Percentiles rank a stretch among this genome's conserved stretches.
phyloP scores from a whole-genome alignment of 2,888 invertebrate genomes.

The Cryptocephalus moraei region DNA sequence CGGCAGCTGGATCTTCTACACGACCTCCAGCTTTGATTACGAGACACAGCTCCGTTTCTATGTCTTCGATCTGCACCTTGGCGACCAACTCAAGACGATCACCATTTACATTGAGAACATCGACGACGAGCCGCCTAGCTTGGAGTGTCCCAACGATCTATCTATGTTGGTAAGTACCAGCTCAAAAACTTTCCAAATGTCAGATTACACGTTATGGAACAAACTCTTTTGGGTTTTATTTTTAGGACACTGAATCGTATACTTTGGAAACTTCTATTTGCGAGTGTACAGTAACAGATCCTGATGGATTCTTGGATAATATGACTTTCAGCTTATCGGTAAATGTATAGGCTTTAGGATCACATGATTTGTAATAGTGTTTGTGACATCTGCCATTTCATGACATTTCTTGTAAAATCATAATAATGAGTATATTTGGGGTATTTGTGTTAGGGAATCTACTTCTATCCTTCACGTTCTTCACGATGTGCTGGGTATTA shows the following conservation, averaged over 20 bases:
- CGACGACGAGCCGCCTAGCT: conserved; percentile 3
- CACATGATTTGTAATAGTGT: too few relatives aligned
- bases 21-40: conserved; percentile 3
- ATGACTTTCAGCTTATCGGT: conserved; percentile 1
- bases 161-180: conserved; percentile 1
- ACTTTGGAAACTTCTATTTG: not conserved
- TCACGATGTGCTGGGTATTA: too few relatives aligned
- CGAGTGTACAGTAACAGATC: conserved; percentile 1
- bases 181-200: too few relatives aligned
- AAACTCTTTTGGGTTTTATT: not conserved
- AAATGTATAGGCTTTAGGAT: not conserved
- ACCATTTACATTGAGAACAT: conserved; percentile 2
- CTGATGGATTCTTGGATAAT: conserved; percentile 4
- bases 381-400: too few relatives aligned
- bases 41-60: conserved; percentile 2
- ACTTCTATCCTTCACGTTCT: too few relatives aligned
- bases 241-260: not conserved
- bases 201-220: not conserved
- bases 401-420: too few relatives aligned
- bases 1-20: conserved; percentile 1
- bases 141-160: conserved; percentile 1
- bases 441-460: too few relatives aligned
- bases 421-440: too few relatives aligned
- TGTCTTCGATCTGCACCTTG: conserved; percentile 1
- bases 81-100: not conserved